Percentiles rank a stretch among this genome's conserved stretches.
These are phyloP conservation scores for Hylaea fasciaria DNA, from an alignment of 2,888 invertebrate genomes.

Conservation along the genomic window DNA sequence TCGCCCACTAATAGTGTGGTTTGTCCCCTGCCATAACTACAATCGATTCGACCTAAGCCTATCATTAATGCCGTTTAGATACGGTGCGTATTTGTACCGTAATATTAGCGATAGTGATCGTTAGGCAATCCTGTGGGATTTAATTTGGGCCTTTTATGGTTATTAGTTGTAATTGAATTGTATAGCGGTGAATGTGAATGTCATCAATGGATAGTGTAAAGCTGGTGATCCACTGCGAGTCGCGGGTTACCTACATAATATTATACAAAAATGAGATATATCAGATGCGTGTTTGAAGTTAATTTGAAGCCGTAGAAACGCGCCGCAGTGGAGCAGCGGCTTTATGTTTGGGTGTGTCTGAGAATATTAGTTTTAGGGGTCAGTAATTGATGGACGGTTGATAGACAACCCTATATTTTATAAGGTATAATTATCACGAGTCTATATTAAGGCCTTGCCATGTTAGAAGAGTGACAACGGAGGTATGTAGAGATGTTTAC, in stretches of 20 bases:
- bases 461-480: too few species aligned
- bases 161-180: conserved; percentile 62
- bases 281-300: too few species aligned
- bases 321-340: not conserved
- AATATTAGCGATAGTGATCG: conserved; percentile 48
- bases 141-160: conserved; percentile 53
- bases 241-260: too few species aligned
- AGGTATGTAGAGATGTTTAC: too few species aligned
- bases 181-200: conserved; percentile 27
- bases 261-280: too few species aligned
- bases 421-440: too few species aligned
- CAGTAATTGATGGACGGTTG: too few species aligned
- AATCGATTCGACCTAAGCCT: conserved; percentile 39
- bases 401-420: too few species aligned
- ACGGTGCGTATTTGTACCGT: conserved; percentile 36
- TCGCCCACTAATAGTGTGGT: conserved; percentile 24
- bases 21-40: conserved; percentile 23
- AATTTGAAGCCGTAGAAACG: not conserved
- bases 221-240: not conserved
- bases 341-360: not conserved
- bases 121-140: conserved; percentile 56
- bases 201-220: conserved; percentile 25
- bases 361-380: too few species aligned
- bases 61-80: conserved; percentile 45
- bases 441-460: too few species aligned